phyloP scores from a whole-genome alignment of 2,113 vertebrate species.

The Boulengeromyrus knoepffleri region DNA sequence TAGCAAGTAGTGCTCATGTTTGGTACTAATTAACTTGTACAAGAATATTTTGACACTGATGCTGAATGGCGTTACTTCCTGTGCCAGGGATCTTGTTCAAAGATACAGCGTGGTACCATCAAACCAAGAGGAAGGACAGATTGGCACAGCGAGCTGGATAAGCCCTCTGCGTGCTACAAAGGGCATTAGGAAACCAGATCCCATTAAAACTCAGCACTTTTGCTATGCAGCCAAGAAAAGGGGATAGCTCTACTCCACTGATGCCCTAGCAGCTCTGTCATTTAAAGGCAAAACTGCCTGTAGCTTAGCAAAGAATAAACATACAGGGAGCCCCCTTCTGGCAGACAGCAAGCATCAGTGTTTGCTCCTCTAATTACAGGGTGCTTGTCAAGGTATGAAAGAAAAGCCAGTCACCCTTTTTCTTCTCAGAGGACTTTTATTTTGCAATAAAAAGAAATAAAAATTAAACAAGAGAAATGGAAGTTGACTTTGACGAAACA shows the following conservation, averaged over 20 bases:
- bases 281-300: neutral
- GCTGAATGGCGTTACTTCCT: neutral
- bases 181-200: neutral
- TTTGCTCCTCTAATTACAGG: neutral
- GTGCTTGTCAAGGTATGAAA: neutral
- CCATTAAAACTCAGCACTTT: constrained; percentile 8
- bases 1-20: neutral
- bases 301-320: neutral
- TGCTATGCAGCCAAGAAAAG: neutral
- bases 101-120: neutral
- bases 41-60: neutral
- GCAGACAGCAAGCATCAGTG: neutral
- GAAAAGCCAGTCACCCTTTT: neutral
- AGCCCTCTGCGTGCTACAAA: neutral
- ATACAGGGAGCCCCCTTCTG: constrained; percentile 12
- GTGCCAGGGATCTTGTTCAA: neutral
- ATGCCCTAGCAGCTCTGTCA: neutral
- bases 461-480: neutral
- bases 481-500: neutral
- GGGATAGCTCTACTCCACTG: neutral
- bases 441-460: neutral
- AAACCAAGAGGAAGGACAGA: neutral
- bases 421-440: neutral
- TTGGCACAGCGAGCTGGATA: neutral
- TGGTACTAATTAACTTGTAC: neutral